Evolutionary conservation across 2,797 vertebrate species (phyloP).

Genomic region (Crenichthys baileyi): DNA sequence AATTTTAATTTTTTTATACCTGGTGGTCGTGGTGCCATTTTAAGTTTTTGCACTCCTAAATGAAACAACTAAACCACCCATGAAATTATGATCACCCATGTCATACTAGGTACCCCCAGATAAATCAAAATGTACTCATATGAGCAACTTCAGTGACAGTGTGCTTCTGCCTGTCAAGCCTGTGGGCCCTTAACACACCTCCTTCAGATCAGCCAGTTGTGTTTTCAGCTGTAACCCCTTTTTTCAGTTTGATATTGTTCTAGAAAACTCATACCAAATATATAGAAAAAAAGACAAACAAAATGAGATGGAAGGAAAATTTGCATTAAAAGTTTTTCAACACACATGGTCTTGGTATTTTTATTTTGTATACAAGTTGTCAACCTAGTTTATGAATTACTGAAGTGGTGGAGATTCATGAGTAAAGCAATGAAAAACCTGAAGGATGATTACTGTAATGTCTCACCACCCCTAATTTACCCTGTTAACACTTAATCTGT

Average conservation of each 20-base stretch:
- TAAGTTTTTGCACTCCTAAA: too few relatives aligned
- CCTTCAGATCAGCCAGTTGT: not conserved
- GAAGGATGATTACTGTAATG: slow-evolving; percentile 40
- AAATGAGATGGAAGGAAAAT: not conserved
- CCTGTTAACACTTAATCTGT: slow-evolving; percentile 47
- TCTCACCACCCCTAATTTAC: slow-evolving; percentile 47
- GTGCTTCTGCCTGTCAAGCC: not conserved
- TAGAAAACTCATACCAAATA: not conserved
- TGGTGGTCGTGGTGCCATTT: too few relatives aligned
- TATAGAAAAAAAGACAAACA: not conserved
- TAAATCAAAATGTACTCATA: not conserved
- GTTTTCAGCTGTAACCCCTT: not conserved
- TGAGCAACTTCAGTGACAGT: not conserved
- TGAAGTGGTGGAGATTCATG: slow-evolving; percentile 3
- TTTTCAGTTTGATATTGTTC: not conserved
- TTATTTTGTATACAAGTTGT: slow-evolving; percentile 5
- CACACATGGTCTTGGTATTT: not conserved
- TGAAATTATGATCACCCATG: too few relatives aligned
- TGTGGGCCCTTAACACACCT: not conserved
- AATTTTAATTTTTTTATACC: too few relatives aligned
- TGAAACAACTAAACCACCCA: too few relatives aligned
- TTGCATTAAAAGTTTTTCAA: not conserved
- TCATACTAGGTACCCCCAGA: too few relatives aligned
- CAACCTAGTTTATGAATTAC: slow-evolving; percentile 4
- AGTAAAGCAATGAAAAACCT: slow-evolving; percentile 20